phyloP scores from a whole-genome alignment of 2,888 invertebrate species.

The Myathropa florea region DNA sequence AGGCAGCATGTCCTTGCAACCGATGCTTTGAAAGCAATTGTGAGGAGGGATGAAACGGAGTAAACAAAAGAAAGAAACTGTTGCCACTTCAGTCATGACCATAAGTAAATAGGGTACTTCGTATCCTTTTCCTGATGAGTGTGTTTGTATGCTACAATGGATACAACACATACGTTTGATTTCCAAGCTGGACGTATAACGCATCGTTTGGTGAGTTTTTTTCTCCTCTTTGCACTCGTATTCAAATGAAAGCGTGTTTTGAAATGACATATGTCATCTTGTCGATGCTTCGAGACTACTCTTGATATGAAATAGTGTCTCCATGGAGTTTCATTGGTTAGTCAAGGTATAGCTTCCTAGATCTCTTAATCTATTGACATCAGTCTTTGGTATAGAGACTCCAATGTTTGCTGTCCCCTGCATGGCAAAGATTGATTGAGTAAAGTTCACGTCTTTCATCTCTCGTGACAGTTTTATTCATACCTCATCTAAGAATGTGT shows the following conservation, averaged over 20 bases:
- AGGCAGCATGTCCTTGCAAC: background rate
- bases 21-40: background rate
- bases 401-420: too few species aligned
- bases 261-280: background rate
- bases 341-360: too few species aligned
- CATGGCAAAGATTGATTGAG: too few species aligned
- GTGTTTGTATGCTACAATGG: background rate
- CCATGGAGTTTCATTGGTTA: background rate
- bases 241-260: background rate
- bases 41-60: background rate
- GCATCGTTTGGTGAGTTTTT: background rate
- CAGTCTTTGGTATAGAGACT: background rate
- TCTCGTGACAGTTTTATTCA: too few species aligned
- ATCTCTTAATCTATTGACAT: background rate
- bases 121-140: background rate
- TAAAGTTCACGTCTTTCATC: too few species aligned
- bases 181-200: background rate
- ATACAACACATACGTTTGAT: background rate
- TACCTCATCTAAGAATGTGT: too few species aligned
- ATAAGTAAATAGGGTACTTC: background rate
- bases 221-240: background rate
- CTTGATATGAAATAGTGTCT: background rate
- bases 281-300: background rate
- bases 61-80: background rate
- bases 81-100: background rate